Evolutionary conservation across 2,888 invertebrate species (phyloP).

Genomic region (Drosophila gaucha): DNA sequence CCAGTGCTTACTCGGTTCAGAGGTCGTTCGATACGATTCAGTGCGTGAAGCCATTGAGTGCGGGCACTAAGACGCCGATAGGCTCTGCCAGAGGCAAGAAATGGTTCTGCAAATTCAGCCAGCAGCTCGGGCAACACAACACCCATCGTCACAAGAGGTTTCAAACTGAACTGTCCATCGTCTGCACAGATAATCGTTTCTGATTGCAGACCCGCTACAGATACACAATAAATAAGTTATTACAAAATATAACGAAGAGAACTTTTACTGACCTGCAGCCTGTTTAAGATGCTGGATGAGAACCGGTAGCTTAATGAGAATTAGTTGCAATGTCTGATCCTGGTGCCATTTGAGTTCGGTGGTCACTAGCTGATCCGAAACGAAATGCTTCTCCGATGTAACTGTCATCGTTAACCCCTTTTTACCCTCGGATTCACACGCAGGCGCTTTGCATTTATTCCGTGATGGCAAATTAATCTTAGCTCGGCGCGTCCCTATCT

Average conservation of each 20-base stretch:
- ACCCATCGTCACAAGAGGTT: constrained; percentile 85
- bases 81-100: constrained; percentile 82
- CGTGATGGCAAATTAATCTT: constrained; percentile 5
- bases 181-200: constrained; percentile 85
- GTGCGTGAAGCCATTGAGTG: constrained; percentile 50
- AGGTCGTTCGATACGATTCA: constrained; percentile 44
- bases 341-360: constrained; percentile 44
- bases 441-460: background rate
- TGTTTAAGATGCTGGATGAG: constrained; percentile 80
- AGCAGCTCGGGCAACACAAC: constrained; percentile 85
- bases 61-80: constrained; percentile 77
- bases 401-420: too few species aligned
- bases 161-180: constrained; percentile 85
- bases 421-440: background rate
- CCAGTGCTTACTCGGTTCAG: constrained; percentile 50
- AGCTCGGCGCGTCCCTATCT: background rate
- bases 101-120: constrained; percentile 81
- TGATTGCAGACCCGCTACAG: constrained; percentile 87
- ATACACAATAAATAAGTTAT: background rate
- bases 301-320: constrained; percentile 30
- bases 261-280: constrained; percentile 58
- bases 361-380: constrained; percentile 44
- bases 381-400: constrained; percentile 41
- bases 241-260: too few species aligned
- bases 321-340: constrained; percentile 24